These are phyloP conservation scores for Alloscopus bannaensis DNA, from an alignment of 2,888 invertebrate genomes.

Conservation along the genomic window DNA sequence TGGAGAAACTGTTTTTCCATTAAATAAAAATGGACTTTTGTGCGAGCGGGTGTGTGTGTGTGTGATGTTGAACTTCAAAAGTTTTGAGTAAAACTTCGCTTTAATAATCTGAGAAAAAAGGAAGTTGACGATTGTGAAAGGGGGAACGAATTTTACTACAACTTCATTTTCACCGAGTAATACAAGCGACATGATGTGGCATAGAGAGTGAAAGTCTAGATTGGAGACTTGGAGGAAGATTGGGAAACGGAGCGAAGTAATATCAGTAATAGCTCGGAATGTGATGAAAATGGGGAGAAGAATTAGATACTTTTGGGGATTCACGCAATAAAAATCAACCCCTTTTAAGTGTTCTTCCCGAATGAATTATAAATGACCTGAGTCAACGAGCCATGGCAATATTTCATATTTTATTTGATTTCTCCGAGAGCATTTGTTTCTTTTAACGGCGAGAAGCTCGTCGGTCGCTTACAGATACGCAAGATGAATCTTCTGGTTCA, in stretches of 20 bases:
- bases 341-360: neutral
- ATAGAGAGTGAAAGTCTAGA: neutral
- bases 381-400: conserved; percentile 2
- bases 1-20: conserved; percentile 19
- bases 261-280: neutral
- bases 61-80: conserved; percentile 26
- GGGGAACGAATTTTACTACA: neutral
- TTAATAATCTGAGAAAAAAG: conserved; percentile 1
- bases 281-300: conserved; percentile 1
- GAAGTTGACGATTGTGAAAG: neutral
- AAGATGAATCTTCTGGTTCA: neutral
- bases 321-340: conserved; percentile 1
- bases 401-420: conserved; percentile 25
- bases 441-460: neutral
- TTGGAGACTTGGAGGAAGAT: neutral
- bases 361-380: conserved; percentile 15
- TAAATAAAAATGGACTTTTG: conserved; percentile 13
- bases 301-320: neutral
- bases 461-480: too few relatives aligned
- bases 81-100: conserved; percentile 4
- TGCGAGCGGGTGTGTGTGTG: too few relatives aligned
- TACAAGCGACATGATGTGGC: neutral
- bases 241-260: neutral
- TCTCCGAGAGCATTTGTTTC: neutral
- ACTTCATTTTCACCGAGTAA: too few relatives aligned